Percentiles rank a stretch among this genome's conserved stretches.
Evolutionary conservation across 2,797 vertebrate species (phyloP).

Genomic region (Acanthis flammea): DNA sequence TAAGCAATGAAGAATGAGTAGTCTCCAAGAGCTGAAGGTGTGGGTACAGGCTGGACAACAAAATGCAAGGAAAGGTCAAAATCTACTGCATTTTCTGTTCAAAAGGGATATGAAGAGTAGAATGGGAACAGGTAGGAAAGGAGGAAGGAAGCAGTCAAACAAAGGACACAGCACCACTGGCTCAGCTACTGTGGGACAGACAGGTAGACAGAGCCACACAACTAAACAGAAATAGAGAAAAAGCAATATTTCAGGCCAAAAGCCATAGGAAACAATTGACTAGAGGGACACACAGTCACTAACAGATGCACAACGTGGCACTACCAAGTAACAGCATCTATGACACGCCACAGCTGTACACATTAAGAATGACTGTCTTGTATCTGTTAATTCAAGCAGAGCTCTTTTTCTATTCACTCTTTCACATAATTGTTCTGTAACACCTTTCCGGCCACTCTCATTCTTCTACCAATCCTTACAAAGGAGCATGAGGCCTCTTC

Average conservation of each 20-base stretch:
- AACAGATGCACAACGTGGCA: background rate
- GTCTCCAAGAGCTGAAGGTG: background rate
- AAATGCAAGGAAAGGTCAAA: background rate
- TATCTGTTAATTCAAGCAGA: conserved; percentile 4
- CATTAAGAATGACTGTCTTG: conserved; percentile 39
- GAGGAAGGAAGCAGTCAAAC: background rate
- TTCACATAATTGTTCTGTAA: background rate
- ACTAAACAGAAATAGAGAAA: background rate
- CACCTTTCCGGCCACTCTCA: background rate
- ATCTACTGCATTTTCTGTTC: background rate
- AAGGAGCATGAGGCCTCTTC: background rate
- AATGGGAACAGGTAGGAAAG: background rate
- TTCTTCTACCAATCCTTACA: background rate
- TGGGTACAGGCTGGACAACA: background rate
- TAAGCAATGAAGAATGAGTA: background rate
- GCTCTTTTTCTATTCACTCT: background rate
- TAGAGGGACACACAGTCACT: background rate
- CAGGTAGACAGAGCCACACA: background rate
- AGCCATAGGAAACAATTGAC: conserved; percentile 5
- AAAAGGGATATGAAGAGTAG: background rate
- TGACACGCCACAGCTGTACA: conserved; percentile 1
- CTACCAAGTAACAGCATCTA: conserved; percentile 35
- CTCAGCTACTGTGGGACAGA: background rate
- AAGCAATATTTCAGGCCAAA: background rate
- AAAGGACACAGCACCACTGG: background rate